These are phyloP conservation scores for Pinctada fucata DNA, from an alignment of 2,888 invertebrate genomes.

Conservation along the genomic window DNA sequence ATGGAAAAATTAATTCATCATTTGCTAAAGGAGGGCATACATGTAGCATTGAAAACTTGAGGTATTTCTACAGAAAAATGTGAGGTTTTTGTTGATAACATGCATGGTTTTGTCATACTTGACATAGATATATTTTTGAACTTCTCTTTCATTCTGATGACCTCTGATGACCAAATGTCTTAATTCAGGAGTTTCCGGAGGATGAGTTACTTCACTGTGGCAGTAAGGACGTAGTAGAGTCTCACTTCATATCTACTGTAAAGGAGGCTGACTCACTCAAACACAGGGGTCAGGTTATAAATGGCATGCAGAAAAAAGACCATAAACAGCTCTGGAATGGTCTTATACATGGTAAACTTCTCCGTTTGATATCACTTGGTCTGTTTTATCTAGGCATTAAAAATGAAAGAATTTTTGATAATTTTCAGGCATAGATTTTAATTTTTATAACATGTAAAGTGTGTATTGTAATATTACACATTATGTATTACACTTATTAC, in stretches of 20 bases:
- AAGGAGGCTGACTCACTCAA: slow-evolving; percentile 99
- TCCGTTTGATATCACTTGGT: too few relatives aligned
- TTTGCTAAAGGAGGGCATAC: too few relatives aligned
- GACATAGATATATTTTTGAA: too few relatives aligned
- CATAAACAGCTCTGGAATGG: slow-evolving; percentile 97
- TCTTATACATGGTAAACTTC: slow-evolving; percentile 87
- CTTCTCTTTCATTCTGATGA: too few relatives aligned
- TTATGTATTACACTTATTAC: too few relatives aligned
- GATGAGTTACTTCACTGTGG: slow-evolving; percentile 90
- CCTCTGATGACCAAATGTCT: too few relatives aligned
- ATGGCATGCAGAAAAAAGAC: slow-evolving; percentile 86
- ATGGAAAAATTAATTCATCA: too few relatives aligned
- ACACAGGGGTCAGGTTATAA: slow-evolving; percentile 85
- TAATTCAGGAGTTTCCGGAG: slow-evolving; percentile 90
- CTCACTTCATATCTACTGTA: slow-evolving; percentile 94
- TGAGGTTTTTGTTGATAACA: too few relatives aligned
- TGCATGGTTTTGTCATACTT: too few relatives aligned
- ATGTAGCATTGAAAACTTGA: too few relatives aligned
- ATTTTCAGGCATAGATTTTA: background rate
- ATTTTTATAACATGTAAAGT: background rate
- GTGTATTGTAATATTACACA: too few relatives aligned
- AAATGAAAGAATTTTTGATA: background rate
- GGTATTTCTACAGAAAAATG: too few relatives aligned
- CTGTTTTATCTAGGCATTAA: background rate
- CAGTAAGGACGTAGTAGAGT: slow-evolving; percentile 90